Conservation (phyloP, 2,113 vertebrate species). For the Leptobrachium leishanense region DNA sequence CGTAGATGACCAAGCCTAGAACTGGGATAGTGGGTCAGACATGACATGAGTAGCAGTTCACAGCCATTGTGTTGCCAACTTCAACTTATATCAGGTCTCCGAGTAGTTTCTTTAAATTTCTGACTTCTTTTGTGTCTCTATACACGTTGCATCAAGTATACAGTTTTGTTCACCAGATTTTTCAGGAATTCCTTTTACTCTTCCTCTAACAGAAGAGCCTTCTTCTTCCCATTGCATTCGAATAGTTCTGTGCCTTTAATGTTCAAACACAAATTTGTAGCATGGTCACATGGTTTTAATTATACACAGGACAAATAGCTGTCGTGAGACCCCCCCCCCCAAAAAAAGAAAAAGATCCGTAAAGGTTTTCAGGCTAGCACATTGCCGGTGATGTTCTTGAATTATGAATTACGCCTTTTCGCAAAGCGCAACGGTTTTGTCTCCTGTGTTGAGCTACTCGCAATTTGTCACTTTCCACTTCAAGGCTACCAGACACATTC, state of each 20-base stretch:
- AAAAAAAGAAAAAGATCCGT: background rate
- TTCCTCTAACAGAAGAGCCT: too few relatives aligned
- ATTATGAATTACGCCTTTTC: slow-evolving; percentile 55
- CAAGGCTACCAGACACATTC: slow-evolving; percentile 56
- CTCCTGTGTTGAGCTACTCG: slow-evolving; percentile 43
- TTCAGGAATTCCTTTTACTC: too few relatives aligned
- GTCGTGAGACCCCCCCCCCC: background rate
- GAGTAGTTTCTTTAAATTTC: background rate
- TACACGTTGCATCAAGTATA: too few relatives aligned
- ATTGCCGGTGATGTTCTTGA: slow-evolving; percentile 8
- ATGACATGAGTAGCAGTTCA: too few relatives aligned
- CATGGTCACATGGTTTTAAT: background rate
- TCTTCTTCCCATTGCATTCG: too few relatives aligned
- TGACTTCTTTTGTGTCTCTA: slow-evolving; percentile 6
- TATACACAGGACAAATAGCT: background rate
- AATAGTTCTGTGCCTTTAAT: background rate
- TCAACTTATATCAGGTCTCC: background rate
- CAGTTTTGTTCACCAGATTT: too few relatives aligned
- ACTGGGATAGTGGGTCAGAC: too few relatives aligned
- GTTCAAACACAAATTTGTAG: too few relatives aligned
- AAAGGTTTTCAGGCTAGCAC: background rate
- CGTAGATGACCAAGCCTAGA: too few relatives aligned
- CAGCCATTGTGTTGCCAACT: too few relatives aligned
- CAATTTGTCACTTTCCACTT: slow-evolving; percentile 57
- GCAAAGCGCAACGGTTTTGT: slow-evolving; percentile 23